Percentiles rank a stretch among this genome's conserved stretches.
phyloP scores from a whole-genome alignment of 2,888 invertebrate species.

The Bugulina stolonifera region DNA sequence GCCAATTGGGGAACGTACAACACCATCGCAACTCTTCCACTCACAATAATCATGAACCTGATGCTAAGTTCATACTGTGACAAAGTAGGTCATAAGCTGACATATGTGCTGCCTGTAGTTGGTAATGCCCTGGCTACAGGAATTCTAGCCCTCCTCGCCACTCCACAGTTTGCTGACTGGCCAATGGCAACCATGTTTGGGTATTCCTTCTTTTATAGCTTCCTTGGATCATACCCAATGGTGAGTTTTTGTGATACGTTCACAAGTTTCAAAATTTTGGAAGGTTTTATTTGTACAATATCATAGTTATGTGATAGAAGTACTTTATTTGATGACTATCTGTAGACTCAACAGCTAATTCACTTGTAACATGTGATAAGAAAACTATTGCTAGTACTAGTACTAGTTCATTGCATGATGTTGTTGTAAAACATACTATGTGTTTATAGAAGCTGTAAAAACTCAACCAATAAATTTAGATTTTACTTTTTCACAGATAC shows the following conservation, averaged over 20 bases:
- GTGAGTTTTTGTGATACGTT: neutral
- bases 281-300: too few species aligned
- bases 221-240: neutral
- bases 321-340: too few species aligned
- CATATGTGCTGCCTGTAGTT: neutral
- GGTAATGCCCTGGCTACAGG: neutral
- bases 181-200: neutral
- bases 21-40: neutral
- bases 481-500: neutral
- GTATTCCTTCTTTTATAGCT: neutral
- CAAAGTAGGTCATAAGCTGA: conserved; percentile 18
- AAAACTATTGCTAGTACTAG: too few species aligned
- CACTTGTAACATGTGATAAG: too few species aligned
- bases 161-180: conserved; percentile 11
- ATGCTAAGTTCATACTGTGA: conserved; percentile 17
- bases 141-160: neutral
- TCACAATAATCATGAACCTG: neutral
- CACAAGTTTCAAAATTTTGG: too few species aligned
- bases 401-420: too few species aligned
- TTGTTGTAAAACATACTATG: too few species aligned
- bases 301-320: too few species aligned
- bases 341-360: too few species aligned
- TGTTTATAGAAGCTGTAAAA: too few species aligned
- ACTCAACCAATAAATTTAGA: too few species aligned
- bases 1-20: neutral